These are phyloP conservation scores for Pammene fasciana DNA, from an alignment of 2,888 invertebrate genomes.

Conservation along the genomic window DNA sequence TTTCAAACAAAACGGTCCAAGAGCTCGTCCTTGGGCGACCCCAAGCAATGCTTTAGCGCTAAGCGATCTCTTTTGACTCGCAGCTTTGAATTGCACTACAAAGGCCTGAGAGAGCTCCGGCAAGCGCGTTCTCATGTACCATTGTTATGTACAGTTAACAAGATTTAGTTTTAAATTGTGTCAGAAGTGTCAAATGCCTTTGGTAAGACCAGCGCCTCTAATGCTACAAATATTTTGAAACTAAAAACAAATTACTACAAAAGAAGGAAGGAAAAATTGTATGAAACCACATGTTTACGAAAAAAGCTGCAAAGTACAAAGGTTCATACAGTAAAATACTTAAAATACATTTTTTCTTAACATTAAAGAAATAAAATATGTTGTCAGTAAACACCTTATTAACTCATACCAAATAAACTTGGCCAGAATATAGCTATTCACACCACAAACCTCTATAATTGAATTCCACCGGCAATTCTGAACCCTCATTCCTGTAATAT, in stretches of 20 bases:
- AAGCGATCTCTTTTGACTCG: conserved; percentile 9
- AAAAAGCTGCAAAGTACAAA: no score
- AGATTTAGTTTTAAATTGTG: background rate
- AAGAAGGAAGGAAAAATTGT: no score
- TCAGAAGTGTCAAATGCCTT: background rate
- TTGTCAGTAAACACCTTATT: no score
- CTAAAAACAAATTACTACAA: background rate
- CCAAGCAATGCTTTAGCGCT: conserved; percentile 14
- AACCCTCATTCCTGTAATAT: conserved; percentile 8
- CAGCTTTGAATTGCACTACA: conserved; percentile 22
- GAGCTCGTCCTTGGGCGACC: conserved; percentile 20
- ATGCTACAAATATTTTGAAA: no score
- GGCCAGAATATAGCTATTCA: background rate
- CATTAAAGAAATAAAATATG: no score
- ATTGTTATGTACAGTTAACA: conserved; percentile 8
- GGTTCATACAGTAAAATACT: no score
- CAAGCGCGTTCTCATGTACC: conserved; percentile 24
- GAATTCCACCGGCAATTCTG: conserved; percentile 9
- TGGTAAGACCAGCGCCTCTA: background rate
- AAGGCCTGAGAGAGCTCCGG: conserved; percentile 19
- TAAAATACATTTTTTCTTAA: no score
- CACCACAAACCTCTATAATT: background rate
- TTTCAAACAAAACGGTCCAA: background rate
- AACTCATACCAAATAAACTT: background rate
- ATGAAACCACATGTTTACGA: no score